Evolutionary conservation across 2,888 invertebrate species (phyloP), one percentile per base, ranked within the genome.

Genomic region (Sussaba pulchella): DNA sequence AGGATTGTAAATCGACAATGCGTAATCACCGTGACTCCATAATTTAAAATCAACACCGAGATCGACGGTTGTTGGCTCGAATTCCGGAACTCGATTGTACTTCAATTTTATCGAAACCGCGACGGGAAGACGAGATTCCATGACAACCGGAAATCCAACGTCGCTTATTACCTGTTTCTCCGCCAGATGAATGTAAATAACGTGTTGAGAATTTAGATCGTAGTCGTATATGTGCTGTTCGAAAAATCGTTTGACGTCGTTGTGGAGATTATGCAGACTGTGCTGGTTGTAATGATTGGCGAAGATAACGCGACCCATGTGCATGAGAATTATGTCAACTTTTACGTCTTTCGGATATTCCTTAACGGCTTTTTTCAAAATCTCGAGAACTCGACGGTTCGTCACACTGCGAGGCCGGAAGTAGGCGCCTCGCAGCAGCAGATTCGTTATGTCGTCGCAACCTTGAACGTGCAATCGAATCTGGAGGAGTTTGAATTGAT

Each of bases 1-100:
- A 0, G 93, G 93, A 88, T 93, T 93, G 85, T 93, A 93, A 61
- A 93, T 86, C 10, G 88, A 86, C 82, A 93, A 87, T 19, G 88
- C 89, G 66, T 89, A 87, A 26, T 88, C 87, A 0, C 88, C 88
- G 69, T 92, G 90, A 14, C 83, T 86, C 90, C 91, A 91, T 2
- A 86, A 67, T 36, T 85, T 86, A n/a, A 84, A 74, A 21, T 92
- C 90, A 17, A 89, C 47, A 43, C 90, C 85, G 0, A 90, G 8
- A 3, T 88, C 89, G 5, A 89, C 54, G 12, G 83, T 87, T 5
- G 87, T 66, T 0, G 70, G 69, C 14, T 78, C 74, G 0, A 12
- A 26, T 0, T 75, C 54, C 1, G 83, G 78, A 5, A 77, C 31
- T 5, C 50, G 9, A 1, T 67, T 26, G 39, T 87, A 86, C 66